Evolutionary conservation across 2,888 invertebrate genomes (phyloP).

Genomic region (Lymantria monacha): DNA sequence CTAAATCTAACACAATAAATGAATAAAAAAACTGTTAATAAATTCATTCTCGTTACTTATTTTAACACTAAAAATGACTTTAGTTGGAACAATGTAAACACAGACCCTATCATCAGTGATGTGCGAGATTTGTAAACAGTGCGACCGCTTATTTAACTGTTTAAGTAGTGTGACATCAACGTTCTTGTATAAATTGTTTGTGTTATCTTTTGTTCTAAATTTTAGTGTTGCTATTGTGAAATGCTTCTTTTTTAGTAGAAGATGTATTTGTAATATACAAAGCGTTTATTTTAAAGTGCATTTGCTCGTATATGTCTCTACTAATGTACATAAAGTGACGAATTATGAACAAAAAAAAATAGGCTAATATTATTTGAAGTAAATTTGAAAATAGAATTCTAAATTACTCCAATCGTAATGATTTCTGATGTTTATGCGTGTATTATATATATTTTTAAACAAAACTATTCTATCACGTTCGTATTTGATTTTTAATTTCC

Average conservation of each 20-base stretch:
- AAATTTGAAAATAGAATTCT: too few relatives aligned
- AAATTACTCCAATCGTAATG: too few relatives aligned
- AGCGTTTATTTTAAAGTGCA: too few relatives aligned
- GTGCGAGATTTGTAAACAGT: background rate
- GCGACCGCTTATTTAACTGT: background rate
- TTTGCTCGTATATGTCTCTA: too few relatives aligned
- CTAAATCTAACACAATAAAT: slow-evolving; percentile 25
- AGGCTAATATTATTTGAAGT: too few relatives aligned
- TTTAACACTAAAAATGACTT: background rate
- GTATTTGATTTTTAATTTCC: too few relatives aligned
- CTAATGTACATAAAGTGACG: too few relatives aligned
- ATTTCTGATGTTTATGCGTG: too few relatives aligned
- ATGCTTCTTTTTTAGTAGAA: background rate
- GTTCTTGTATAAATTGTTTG: background rate
- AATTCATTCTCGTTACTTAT: slow-evolving; percentile 9
- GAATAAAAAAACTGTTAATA: slow-evolving; percentile 17
- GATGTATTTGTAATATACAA: background rate
- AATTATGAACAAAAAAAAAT: too few relatives aligned
- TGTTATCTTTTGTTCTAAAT: slow-evolving; percentile 2
- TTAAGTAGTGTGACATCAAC: background rate
- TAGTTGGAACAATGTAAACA: background rate
- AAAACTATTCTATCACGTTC: too few relatives aligned
- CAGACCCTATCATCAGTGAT: background rate
- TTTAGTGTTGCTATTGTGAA: background rate
- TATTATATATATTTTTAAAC: too few relatives aligned